Evolutionary conservation across 2,797 vertebrate genomes (phyloP).

Genomic region (Enteromius mattozi): DNA sequence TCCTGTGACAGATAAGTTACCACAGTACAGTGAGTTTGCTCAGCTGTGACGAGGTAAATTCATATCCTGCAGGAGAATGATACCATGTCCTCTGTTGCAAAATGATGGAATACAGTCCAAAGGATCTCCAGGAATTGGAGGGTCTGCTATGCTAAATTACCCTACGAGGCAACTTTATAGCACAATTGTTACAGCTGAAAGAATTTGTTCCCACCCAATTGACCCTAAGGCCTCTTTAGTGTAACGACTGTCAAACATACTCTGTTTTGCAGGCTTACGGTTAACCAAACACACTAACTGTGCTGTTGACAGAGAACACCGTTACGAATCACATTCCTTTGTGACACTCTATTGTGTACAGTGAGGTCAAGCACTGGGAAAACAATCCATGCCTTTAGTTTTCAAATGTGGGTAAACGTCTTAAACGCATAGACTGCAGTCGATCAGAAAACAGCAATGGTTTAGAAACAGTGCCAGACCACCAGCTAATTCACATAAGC

Average conservation of each 20-base stretch:
- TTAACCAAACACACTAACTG: constrained; percentile 46
- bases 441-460: constrained; percentile 13
- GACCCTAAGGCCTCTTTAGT: constrained; percentile 30
- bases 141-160: constrained; percentile 26
- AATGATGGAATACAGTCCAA: background rate
- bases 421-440: constrained; percentile 27
- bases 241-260: constrained; percentile 50
- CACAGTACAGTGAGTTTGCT: constrained; percentile 12
- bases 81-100: background rate
- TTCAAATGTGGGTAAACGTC: constrained; percentile 32
- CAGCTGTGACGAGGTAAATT: constrained; percentile 6
- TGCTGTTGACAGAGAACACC: constrained; percentile 35
- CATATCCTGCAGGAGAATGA: constrained; percentile 3
- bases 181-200: constrained; percentile 38
- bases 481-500: constrained; percentile 16
- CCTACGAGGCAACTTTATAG: constrained; percentile 45
- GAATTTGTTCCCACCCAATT: constrained; percentile 41
- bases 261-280: constrained; percentile 30
- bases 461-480: constrained; percentile 18
- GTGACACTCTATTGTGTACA: constrained; percentile 40
- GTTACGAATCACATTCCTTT: constrained; percentile 42
- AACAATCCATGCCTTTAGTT: constrained; percentile 31
- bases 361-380: constrained; percentile 33
- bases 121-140: constrained; percentile 39
- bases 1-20: constrained; percentile 35